Evolutionary conservation across 1,140 invertebrate genomes (phyloP), one percentile per base, ranked within the genome.

Genomic region (Lepidurus couesii): DNA sequence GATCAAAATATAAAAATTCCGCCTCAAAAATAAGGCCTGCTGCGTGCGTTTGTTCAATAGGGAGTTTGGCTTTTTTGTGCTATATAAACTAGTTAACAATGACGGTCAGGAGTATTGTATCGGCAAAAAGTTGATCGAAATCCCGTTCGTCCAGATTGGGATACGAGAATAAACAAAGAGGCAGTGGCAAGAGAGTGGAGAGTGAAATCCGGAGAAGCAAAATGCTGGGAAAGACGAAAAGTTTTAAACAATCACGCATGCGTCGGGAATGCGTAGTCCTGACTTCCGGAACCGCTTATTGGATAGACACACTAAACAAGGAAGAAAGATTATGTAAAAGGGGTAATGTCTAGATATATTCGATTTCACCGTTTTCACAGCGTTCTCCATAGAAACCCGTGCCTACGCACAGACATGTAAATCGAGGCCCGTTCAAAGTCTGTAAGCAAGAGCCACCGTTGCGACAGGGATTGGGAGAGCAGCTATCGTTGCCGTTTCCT

Each of bases 381-480:
- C 88, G 86, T 76, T 85, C 84, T 26, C 91, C 91, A 83, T 90
- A 91, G 83, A 86, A 92, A 75, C 91, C 91, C 73, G 91, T 92
- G 77, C 91, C 90, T 82, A 91, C 90, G 83, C 91, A 93, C 81
- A 88, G 85, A 83, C 91, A 93, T 83, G 89, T 88, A 82, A 87
- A 93, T 44, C 90, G 45, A 7, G 90, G 90, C 11, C 88, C 86
- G 78, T 88, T 87, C 1, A 88, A 87, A 42, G 90, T 90, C 85
- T 93, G 91, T 73, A 89, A 89, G 82, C 91, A 93, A 0, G 87
- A 88, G 1, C 91, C 91, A 42, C 86, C 85, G 81, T 92, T 87
- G 75, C 88, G 45, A 82, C 91, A 92, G 9, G 90, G 91, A 75
- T 86, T 86, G 75, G 84, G 84, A 77, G 83, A 85, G 81, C 91